Evolutionary conservation across 2,888 invertebrate genomes (phyloP), one percentile per base, ranked within the genome.

Genomic region (Aelia acuminata): DNA sequence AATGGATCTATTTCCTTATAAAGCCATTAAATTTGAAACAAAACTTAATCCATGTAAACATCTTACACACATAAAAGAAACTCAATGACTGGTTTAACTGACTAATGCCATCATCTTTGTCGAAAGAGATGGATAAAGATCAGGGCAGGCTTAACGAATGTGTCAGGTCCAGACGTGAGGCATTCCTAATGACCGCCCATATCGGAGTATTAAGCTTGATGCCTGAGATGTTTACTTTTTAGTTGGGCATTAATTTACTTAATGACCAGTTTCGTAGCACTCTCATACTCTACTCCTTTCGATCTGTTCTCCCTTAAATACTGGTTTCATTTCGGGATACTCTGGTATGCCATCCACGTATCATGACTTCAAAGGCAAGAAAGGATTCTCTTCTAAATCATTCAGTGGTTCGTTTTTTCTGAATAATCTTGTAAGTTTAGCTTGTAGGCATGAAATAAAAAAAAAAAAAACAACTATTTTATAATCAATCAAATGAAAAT

Each of bases 191-290:
- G 63, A 70, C 18, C 20, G 63, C 31, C 20, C 35, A 31, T 35
- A 35, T 70, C 7, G 35, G 63, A 70, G 3, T 35, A 70, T 70
- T 35, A 35, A 35, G 20, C 7, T 15, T 31, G 31, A 15, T 26
- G 4, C 18, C 4, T 31, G 26, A 70, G 63, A 70, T 70, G 63
- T 70, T 70, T 70, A 18, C 63, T 70, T 70, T 70, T 70, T 70
- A 70, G 63, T 35, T 70, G 10, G 63, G 63, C 35, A 70, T 70
- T 70, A 70, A 70, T 70, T 70, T 70, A 70, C 15, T 35, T 70
- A 70, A 70, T 70, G 63, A 70, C 63, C 63, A 70, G 63, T 70
- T 70, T 35, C 35, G 20, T 35, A 70, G 31, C 31, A 35, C 31
- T 70, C 20, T 1, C 15, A 3, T 70, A 20, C 31, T 35, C 63